Evolutionary conservation across 2,888 invertebrate genomes (phyloP).

Genomic region (Cataglyphis altisquamis): DNA sequence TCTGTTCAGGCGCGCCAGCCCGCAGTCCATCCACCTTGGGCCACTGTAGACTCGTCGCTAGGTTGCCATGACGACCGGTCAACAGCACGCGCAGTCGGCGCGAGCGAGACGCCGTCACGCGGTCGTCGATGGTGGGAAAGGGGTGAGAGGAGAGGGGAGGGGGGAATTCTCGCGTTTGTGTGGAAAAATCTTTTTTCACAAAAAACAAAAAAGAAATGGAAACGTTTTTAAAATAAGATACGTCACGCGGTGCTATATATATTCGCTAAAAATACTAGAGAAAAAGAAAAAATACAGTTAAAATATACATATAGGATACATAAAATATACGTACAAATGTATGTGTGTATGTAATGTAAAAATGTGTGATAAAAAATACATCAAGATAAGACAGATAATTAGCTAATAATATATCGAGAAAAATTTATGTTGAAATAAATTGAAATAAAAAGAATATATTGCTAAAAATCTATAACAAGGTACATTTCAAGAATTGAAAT

Average conservation of each 20-base stretch:
- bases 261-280: background rate
- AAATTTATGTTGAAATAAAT: background rate
- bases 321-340: background rate
- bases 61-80: conserved; percentile 78
- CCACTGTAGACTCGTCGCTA: conserved; percentile 71
- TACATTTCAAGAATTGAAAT: background rate
- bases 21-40: conserved; percentile 75
- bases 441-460: background rate
- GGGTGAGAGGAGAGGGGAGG: background rate
- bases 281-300: background rate
- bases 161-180: conserved; percentile 14
- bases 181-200: conserved; percentile 26
- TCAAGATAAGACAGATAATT: background rate
- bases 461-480: background rate
- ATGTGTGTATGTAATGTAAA: background rate
- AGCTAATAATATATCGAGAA: background rate
- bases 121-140: background rate
- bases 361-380: background rate
- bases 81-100: conserved; percentile 72
- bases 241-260: background rate
- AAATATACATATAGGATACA: background rate
- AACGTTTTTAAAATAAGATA: conserved; percentile 9
- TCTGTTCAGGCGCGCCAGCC: conserved; percentile 75
- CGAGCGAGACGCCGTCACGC: conserved; percentile 58
- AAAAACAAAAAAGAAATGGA: background rate